phyloP scores from a whole-genome alignment of 2,113 vertebrate genomes.

The Xenopus laevis region DNA sequence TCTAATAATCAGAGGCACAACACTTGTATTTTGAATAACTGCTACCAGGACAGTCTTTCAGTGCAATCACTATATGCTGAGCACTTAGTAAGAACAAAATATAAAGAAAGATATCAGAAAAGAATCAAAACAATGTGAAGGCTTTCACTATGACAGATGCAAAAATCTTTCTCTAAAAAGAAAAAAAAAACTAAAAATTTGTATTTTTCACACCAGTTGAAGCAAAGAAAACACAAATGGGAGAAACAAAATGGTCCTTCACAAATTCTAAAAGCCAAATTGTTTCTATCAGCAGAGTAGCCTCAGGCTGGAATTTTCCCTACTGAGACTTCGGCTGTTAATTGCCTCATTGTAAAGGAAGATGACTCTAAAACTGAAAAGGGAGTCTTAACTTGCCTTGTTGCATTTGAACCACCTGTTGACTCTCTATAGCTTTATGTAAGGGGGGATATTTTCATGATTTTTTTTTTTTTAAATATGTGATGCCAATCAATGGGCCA shows the following conservation, averaged over 20 bases:
- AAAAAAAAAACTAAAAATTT: background rate
- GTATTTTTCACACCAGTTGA: background rate
- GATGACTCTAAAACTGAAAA: constrained; percentile 29
- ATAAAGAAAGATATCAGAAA: no score
- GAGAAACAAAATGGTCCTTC: constrained; percentile 25
- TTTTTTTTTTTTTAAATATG: constrained; percentile 8
- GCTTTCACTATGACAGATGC: no score
- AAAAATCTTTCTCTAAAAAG: background rate
- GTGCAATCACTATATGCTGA: no score
- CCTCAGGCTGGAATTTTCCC: constrained; percentile 36
- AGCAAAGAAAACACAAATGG: constrained; percentile 2
- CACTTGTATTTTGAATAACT: no score
- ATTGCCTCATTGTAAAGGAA: constrained; percentile 41
- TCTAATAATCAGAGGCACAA: no score
- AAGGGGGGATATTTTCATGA: constrained; percentile 20
- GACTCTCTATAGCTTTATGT: constrained; percentile 8
- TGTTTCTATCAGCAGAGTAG: constrained; percentile 27
- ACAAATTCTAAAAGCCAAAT: constrained; percentile 27
- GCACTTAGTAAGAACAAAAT: no score
- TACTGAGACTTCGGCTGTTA: constrained; percentile 35
- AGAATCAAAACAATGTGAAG: no score
- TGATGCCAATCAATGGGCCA: background rate
- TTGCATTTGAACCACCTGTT: constrained; percentile 40
- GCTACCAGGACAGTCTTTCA: no score
- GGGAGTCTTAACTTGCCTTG: constrained; percentile 22